These are phyloP conservation scores for Chaetogeoica ovagalla DNA, from an alignment of 2,888 invertebrate genomes.

Conservation along the genomic window DNA sequence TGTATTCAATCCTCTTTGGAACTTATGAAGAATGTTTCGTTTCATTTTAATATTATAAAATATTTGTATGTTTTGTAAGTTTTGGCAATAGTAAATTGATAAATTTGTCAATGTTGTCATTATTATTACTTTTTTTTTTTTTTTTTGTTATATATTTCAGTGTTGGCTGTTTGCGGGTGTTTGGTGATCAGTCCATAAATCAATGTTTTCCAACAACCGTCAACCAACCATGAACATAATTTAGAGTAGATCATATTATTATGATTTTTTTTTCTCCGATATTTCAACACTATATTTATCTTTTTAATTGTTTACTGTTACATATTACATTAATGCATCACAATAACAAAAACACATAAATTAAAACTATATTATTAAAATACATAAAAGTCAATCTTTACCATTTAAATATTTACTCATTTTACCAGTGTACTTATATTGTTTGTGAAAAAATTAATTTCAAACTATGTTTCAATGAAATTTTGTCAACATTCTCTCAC, in stretches of 20 bases:
- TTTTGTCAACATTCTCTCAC: no score
- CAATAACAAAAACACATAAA: constrained; percentile 18
- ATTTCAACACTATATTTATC: constrained; percentile 4
- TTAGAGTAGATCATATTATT: constrained; percentile 16
- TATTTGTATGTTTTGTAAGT: background rate
- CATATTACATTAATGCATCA: constrained; percentile 7
- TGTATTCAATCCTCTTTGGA: no score
- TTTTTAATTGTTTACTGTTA: constrained; percentile 12
- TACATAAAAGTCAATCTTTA: background rate
- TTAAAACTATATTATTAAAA: constrained; percentile 27
- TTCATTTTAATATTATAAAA: no score
- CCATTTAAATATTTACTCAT: no score
- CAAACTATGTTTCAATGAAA: no score
- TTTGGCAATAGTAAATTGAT: background rate
- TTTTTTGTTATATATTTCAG: constrained; percentile 4
- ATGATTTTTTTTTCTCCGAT: background rate
- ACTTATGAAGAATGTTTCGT: no score
- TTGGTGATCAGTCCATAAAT: constrained; percentile 7
- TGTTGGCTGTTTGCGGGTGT: background rate
- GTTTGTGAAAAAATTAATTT: no score
- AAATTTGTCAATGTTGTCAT: background rate
- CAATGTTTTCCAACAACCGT: constrained; percentile 26
- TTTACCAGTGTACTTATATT: no score
- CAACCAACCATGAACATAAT: background rate
- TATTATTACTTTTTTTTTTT: background rate